Conservation (phyloP, 2,113 vertebrate species). For the Paracanthobrama guichenoti region DNA sequence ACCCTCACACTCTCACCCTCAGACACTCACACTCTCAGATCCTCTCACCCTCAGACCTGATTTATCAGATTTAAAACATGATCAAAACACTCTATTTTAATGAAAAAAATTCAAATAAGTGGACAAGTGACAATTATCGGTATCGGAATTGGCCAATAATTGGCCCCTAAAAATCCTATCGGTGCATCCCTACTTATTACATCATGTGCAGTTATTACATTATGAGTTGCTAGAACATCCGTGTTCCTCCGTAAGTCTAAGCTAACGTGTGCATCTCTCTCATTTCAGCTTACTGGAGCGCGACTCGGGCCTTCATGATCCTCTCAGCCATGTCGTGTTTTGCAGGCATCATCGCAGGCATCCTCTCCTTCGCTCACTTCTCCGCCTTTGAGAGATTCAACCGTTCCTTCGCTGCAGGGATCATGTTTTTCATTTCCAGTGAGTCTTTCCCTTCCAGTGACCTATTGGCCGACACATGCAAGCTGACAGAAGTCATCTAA, state of each 20-base stretch:
- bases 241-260: not conserved
- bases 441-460: slow-evolving; percentile 60
- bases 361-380: slow-evolving; percentile 86
- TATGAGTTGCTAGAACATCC: too few species aligned
- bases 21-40: too few species aligned
- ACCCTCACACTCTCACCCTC: too few species aligned
- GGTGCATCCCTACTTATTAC: too few species aligned
- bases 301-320: slow-evolving; percentile 91
- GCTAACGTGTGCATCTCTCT: not conserved
- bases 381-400: slow-evolving; percentile 83
- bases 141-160: too few species aligned
- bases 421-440: slow-evolving; percentile 90
- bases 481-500: not conserved
- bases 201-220: too few species aligned
- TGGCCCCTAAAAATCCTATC: too few species aligned
- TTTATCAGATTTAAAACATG: too few species aligned
- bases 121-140: too few species aligned
- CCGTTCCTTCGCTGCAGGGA: slow-evolving; percentile 83
- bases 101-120: too few species aligned
- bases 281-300: slow-evolving; percentile 85
- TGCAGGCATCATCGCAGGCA: slow-evolving; percentile 83
- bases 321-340: slow-evolving; percentile 85
- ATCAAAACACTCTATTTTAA: too few species aligned
- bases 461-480: not conserved
- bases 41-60: too few species aligned